Evolutionary conservation across 2,113 vertebrate species (phyloP).

Genomic region (Oncorhynchus mykiss): DNA sequence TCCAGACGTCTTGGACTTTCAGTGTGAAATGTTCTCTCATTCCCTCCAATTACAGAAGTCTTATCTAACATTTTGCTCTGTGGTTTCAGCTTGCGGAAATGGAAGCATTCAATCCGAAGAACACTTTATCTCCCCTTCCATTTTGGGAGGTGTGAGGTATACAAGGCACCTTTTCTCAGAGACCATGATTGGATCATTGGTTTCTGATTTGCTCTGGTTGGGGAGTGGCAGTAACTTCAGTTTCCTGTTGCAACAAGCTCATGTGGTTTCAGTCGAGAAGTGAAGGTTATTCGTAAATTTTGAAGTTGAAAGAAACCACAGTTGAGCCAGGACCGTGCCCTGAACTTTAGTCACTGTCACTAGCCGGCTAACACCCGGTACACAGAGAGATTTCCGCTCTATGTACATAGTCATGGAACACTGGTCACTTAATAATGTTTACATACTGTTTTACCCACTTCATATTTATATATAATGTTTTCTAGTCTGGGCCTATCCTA

Average conservation of each 20-base stretch:
- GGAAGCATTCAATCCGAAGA: not conserved
- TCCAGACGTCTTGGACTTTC: constrained; percentile 6
- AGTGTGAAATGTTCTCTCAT: constrained; percentile 5
- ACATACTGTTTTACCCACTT: no score
- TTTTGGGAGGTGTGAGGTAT: constrained; percentile 3
- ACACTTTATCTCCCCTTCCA: not conserved
- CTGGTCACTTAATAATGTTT: no score
- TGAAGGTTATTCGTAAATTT: no score
- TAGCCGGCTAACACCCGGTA: no score
- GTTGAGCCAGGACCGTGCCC: no score
- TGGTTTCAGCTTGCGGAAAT: not conserved
- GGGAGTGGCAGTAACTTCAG: not conserved
- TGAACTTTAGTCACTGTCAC: no score
- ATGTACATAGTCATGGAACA: constrained; percentile 8
- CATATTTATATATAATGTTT: no score
- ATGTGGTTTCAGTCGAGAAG: not conserved
- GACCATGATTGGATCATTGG: constrained; percentile 1
- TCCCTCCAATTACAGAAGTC: not conserved
- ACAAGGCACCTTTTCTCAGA: not conserved
- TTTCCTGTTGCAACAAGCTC: not conserved
- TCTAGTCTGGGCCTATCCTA: no score
- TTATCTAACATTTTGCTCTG: not conserved
- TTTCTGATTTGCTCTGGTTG: not conserved
- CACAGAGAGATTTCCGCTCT: not conserved
- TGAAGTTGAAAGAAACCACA: no score